Conservation (phyloP, 1,140 invertebrate species). For the Ceratina calcarata region DNA sequence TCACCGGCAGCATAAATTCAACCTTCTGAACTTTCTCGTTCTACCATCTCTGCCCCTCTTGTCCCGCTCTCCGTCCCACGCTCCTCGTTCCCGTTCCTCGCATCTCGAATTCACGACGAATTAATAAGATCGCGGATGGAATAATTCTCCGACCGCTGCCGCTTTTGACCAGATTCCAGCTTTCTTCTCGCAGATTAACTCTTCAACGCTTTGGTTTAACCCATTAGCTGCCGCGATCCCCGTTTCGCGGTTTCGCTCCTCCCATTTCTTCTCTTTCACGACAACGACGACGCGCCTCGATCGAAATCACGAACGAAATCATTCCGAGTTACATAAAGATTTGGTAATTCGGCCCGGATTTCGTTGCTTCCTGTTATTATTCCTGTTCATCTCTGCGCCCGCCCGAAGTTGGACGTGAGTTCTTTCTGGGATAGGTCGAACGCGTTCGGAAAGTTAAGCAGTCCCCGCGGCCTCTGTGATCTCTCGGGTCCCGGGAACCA, state of each 20-base stretch:
- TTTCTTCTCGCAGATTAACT: slow-evolving; percentile 20
- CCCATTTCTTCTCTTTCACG: too few species aligned
- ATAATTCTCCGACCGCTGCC: slow-evolving; percentile 44
- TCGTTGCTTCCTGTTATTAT: background rate
- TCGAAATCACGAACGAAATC: too few species aligned
- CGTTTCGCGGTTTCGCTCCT: too few species aligned
- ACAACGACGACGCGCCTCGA: too few species aligned
- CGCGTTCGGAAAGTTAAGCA: slow-evolving; percentile 48
- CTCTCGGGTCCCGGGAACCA: slow-evolving; percentile 18
- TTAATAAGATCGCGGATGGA: slow-evolving; percentile 70
- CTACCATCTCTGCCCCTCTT: slow-evolving; percentile 18
- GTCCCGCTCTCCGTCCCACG: background rate
- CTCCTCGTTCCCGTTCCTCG: slow-evolving; percentile 28
- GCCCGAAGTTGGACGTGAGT: background rate
- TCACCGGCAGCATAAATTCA: slow-evolving; percentile 66
- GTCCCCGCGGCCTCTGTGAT: slow-evolving; percentile 28
- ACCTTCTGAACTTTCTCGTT: slow-evolving; percentile 65
- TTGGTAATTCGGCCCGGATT: too few species aligned
- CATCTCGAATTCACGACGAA: slow-evolving; percentile 70
- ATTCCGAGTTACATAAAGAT: too few species aligned
- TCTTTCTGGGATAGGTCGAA: slow-evolving; percentile 36
- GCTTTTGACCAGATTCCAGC: slow-evolving; percentile 11
- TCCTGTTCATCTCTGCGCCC: slow-evolving; percentile 2
- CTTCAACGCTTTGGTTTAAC: slow-evolving; percentile 1
- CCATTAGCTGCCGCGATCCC: too few species aligned